Conservation (phyloP, 2,797 vertebrate genomes). For the Cephalopachus bancanus region DNA sequence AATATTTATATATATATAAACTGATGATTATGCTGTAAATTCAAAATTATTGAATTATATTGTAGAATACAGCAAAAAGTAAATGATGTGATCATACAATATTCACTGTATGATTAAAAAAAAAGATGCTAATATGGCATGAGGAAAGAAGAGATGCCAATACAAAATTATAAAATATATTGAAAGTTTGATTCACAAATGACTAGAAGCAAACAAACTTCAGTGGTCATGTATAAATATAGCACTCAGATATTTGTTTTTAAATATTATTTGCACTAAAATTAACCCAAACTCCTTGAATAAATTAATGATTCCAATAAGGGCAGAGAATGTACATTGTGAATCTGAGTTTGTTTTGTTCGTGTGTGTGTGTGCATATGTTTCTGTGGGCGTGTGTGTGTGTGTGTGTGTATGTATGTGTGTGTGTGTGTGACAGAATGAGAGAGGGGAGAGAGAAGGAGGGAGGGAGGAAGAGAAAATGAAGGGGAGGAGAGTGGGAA, state of each 20-base stretch:
- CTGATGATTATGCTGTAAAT: background rate
- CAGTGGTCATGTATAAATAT: background rate
- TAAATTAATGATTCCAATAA: background rate
- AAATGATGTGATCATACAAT: background rate
- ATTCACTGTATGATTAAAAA: background rate
- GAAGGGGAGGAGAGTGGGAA: background rate
- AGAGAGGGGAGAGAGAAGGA: background rate
- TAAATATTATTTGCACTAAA: background rate
- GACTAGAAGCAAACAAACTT: background rate
- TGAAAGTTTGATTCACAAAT: background rate
- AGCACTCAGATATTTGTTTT: background rate
- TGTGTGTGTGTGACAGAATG: background rate
- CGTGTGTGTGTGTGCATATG: too few relatives aligned
- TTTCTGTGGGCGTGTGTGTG: background rate
- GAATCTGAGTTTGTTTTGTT: background rate
- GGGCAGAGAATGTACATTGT: background rate
- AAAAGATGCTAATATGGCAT: too few relatives aligned
- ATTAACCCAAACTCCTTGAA: too few relatives aligned
- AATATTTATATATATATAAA: background rate
- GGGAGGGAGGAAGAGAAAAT: too few relatives aligned
- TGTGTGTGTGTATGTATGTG: background rate
- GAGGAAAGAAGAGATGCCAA: too few relatives aligned
- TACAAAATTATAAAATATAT: background rate
- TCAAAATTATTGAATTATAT: background rate
- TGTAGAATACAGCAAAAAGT: background rate